A percentile compares a stretch with the other conserved stretches of the same genome.
Conservation (phyloP, 2,888 invertebrate genomes). For the Ceraclea dissimilis region DNA sequence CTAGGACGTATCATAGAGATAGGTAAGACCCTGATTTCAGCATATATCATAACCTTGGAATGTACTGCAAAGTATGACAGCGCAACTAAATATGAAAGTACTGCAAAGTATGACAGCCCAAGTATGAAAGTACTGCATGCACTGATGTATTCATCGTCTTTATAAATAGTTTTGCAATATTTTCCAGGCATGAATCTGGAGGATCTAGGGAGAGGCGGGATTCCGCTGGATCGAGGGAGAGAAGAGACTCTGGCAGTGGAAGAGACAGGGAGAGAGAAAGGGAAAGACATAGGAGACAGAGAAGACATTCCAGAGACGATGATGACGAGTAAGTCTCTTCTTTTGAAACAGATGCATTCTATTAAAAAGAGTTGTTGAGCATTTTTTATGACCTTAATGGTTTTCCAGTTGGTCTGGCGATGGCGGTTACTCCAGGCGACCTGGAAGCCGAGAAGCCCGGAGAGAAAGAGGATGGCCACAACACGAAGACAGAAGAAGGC, state of each 20-base stretch:
- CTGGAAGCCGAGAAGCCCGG: slow-evolving; percentile 20
- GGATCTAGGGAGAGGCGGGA: slow-evolving; percentile 35
- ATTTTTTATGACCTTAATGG: neutral
- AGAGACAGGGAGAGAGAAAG: slow-evolving; percentile 40
- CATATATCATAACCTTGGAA: too few relatives aligned
- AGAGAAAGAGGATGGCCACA: slow-evolving; percentile 22
- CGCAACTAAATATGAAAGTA: slow-evolving; percentile 29
- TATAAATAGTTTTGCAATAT: too few relatives aligned
- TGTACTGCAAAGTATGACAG: too few relatives aligned
- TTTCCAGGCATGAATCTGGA: slow-evolving; percentile 19
- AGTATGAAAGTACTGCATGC: slow-evolving; percentile 25
- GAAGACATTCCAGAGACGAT: slow-evolving; percentile 59
- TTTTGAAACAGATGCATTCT: too few relatives aligned
- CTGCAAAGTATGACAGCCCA: slow-evolving; percentile 26
- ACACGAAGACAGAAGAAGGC: slow-evolving; percentile 20
- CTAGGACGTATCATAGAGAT: slow-evolving; percentile 25
- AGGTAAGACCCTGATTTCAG: slow-evolving; percentile 10
- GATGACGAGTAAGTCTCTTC: slow-evolving; percentile 61
- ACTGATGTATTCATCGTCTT: too few relatives aligned
- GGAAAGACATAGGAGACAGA: slow-evolving; percentile 44
- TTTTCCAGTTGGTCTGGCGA: slow-evolving; percentile 34
- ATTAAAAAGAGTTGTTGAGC: too few relatives aligned
- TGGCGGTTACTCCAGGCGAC: slow-evolving; percentile 25
- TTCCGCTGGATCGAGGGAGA: slow-evolving; percentile 44
- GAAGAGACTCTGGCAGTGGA: slow-evolving; percentile 47